phyloP scores from a whole-genome alignment of 2,113 vertebrate genomes.

The Mesoclemmys tuberculata region DNA sequence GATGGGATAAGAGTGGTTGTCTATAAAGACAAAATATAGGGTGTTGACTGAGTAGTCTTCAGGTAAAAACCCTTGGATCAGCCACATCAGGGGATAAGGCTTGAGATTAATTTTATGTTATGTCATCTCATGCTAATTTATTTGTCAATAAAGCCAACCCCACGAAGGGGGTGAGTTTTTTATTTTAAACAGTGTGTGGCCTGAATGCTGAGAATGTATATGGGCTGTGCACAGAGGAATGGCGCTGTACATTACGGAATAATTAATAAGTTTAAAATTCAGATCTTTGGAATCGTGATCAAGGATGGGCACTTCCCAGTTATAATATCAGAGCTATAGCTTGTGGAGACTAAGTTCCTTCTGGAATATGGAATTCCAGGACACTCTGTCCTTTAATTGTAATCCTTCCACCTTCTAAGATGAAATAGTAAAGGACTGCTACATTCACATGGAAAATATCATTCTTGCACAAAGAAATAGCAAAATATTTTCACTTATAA shows the following conservation, averaged over 20 bases:
- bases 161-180: background rate
- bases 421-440: background rate
- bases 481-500: constrained; percentile 63
- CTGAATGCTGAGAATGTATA: background rate
- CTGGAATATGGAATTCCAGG: background rate
- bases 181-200: background rate
- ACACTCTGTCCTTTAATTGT: background rate
- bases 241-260: background rate
- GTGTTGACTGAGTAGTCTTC: background rate
- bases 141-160: background rate
- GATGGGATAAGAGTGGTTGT: background rate
- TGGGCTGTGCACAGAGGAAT: background rate
- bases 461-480: constrained; percentile 34
- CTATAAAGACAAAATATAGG: background rate
- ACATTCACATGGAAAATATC: background rate
- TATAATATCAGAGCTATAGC: background rate
- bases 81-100: background rate
- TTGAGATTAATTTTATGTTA: background rate
- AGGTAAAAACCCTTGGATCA: background rate
- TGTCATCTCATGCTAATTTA: background rate
- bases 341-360: background rate
- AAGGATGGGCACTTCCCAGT: background rate
- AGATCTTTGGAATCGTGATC: background rate
- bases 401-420: accelerated
- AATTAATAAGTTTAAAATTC: constrained; percentile 11